Percentiles rank a stretch among this genome's conserved stretches.
These are phyloP conservation scores for Lagocephalus sceleratus DNA, from an alignment of 2,797 vertebrate genomes.

Conservation along the genomic window DNA sequence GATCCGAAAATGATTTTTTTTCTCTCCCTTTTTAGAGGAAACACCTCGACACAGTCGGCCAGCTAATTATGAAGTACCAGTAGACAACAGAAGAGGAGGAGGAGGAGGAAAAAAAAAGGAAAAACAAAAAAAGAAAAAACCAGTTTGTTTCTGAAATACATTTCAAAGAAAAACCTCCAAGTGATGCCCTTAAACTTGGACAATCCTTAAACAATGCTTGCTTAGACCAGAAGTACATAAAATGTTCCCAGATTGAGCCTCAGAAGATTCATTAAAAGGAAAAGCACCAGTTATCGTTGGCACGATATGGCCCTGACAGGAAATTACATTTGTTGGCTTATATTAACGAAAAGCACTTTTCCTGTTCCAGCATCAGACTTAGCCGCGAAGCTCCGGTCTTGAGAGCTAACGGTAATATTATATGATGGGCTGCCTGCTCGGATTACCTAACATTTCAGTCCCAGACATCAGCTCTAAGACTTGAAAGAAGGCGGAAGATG, in stretches of 20 bases:
- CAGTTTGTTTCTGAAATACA: slow-evolving; percentile 2
- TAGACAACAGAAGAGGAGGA: slow-evolving; percentile 8
- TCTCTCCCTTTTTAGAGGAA: slow-evolving; percentile 33
- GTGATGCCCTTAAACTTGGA: not conserved
- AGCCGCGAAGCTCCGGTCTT: no score
- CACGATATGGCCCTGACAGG: not conserved
- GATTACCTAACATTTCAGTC: no score
- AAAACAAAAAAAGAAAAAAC: slow-evolving; percentile 14
- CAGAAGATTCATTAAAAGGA: no score
- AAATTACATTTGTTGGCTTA: not conserved
- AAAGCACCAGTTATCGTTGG: not conserved
- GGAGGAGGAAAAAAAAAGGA: not conserved
- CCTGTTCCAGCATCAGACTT: no score
- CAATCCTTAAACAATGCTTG: not conserved
- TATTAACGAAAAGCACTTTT: not conserved
- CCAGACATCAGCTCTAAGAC: no score
- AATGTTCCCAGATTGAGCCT: no score
- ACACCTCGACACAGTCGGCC: slow-evolving; percentile 46
- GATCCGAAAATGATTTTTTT: no score
- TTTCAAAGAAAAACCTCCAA: not conserved
- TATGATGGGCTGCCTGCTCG: no score
- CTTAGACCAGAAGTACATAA: not conserved
- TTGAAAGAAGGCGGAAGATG: no score
- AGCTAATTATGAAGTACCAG: slow-evolving; percentile 39
- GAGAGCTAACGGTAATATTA: no score